phyloP scores from a whole-genome alignment of 1,140 invertebrate genomes.

The Antheraea pernyi region DNA sequence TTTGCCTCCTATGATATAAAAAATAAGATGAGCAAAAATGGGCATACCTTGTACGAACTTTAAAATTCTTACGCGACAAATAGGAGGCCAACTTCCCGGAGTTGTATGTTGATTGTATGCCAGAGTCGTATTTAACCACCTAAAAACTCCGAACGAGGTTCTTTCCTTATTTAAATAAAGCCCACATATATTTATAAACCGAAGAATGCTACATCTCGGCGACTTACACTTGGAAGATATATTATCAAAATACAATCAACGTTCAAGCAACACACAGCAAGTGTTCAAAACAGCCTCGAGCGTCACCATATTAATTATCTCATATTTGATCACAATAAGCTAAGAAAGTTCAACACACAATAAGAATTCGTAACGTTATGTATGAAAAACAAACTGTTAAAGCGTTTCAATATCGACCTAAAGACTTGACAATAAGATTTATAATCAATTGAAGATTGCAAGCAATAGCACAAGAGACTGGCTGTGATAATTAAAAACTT shows the following conservation, averaged over 20 bases:
- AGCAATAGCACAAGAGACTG: constrained; percentile 25
- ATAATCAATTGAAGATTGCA: not conserved
- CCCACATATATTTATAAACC: no score
- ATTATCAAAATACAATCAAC: not conserved
- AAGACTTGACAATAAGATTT: not conserved
- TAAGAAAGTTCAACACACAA: constrained; percentile 58
- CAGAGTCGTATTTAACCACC: no score
- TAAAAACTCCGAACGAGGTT: no score
- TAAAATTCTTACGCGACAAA: no score
- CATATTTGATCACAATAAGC: constrained; percentile 36
- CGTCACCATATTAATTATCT: constrained; percentile 43
- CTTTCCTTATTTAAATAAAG: no score
- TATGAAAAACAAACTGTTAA: constrained; percentile 17
- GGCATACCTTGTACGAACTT: no score
- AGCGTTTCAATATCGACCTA: not conserved
- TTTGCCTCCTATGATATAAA: no score
- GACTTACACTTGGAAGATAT: no score
- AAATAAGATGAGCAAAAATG: no score
- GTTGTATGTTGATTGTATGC: no score
- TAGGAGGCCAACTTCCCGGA: no score
- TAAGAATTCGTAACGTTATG: constrained; percentile 51
- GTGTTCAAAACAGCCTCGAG: constrained; percentile 7
- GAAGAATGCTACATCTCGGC: no score
- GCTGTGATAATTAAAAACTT: constrained; percentile 56
- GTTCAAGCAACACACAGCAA: not conserved